Conservation (phyloP, 1,140 invertebrate genomes). For the Eupeodes corollae region DNA sequence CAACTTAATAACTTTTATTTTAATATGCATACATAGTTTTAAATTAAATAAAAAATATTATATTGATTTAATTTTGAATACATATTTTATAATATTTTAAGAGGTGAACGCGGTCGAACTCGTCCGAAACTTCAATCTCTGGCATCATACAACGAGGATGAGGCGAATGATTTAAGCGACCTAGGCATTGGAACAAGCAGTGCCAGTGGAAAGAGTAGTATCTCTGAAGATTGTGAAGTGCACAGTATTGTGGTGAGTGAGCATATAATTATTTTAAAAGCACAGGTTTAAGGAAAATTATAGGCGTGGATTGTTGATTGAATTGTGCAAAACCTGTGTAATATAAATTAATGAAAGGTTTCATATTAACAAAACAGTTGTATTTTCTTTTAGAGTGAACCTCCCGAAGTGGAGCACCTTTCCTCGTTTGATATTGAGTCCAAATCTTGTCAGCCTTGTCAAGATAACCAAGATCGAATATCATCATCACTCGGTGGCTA, state of each 20-base stretch:
- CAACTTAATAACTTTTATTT: not conserved
- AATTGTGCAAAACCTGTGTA: no score
- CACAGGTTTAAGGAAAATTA: not conserved
- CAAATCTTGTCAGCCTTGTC: no score
- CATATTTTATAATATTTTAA: slow-evolving; percentile 28
- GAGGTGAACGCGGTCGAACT: slow-evolving; percentile 41
- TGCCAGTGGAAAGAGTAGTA: slow-evolving; percentile 58
- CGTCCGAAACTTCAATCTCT: slow-evolving; percentile 45
- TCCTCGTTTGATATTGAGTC: not conserved
- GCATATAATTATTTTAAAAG: no score
- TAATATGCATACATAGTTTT: not conserved
- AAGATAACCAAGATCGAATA: no score
- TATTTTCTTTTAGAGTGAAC: slow-evolving; percentile 21
- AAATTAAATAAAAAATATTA: not conserved
- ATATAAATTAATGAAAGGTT: not conserved
- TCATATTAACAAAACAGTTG: not conserved
- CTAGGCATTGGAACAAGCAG: slow-evolving; percentile 68
- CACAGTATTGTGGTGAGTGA: slow-evolving; percentile 54
- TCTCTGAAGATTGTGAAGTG: slow-evolving; percentile 57
- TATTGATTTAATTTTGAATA: not conserved
- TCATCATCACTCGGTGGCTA: slow-evolving; percentile 33
- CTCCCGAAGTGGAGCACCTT: slow-evolving; percentile 6
- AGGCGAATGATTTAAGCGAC: slow-evolving; percentile 69
- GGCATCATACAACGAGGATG: slow-evolving; percentile 61
- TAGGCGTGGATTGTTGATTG: no score